These are phyloP conservation scores for Paraescarpia echinospica DNA, from an alignment of 1,140 invertebrate species.

Conservation along the genomic window DNA sequence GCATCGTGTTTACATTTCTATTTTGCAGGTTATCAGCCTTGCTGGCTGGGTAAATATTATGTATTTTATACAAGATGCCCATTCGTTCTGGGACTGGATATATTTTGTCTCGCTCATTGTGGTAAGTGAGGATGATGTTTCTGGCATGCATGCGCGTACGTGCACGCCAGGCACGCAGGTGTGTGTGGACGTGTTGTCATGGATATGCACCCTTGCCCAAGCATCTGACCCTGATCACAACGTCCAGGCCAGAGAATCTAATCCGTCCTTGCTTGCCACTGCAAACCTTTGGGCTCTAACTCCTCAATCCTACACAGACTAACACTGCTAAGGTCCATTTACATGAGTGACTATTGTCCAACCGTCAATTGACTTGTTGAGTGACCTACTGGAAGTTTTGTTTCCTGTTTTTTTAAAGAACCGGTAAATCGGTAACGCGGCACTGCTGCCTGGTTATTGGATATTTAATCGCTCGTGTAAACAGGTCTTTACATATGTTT, in stretches of 20 bases:
- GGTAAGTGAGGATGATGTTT: constrained; percentile 68
- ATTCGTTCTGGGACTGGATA: constrained; percentile 99
- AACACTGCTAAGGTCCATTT: not conserved
- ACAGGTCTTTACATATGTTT: not conserved
- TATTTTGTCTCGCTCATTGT: constrained; percentile 99
- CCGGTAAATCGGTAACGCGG: too few relatives aligned
- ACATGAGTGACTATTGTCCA: too few relatives aligned
- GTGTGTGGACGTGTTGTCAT: constrained; percentile 15
- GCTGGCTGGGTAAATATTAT: constrained; percentile 98
- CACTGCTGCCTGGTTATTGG: too few relatives aligned
- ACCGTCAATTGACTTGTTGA: too few relatives aligned
- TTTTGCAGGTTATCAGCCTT: constrained; percentile 66
- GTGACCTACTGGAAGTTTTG: too few relatives aligned
- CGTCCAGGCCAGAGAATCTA: not conserved
- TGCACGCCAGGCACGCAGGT: not conserved
- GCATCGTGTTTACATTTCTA: not conserved
- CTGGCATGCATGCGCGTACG: not conserved
- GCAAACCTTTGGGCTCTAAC: too few relatives aligned
- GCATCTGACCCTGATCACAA: not conserved
- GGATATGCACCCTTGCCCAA: not conserved
- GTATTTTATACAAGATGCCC: constrained; percentile 99
- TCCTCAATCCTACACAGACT: not conserved
- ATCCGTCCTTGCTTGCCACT: not conserved
- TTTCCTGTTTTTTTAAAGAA: too few relatives aligned
- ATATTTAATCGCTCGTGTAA: too few relatives aligned